Base-by-base conservation (phyloP, 1,140 invertebrate species). In the Lineus longissimus region DNA sequence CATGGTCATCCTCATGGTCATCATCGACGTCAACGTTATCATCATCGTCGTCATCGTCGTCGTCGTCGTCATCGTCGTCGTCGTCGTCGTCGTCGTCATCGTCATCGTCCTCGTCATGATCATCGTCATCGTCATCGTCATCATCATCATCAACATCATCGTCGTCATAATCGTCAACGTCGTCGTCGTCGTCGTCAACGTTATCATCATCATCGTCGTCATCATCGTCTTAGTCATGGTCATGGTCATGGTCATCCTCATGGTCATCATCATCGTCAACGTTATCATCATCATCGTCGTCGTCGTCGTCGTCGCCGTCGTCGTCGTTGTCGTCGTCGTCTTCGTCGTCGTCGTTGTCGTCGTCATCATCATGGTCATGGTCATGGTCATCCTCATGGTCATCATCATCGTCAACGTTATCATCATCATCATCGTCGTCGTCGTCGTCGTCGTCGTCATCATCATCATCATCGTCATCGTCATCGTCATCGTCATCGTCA, bases 381-480 rank as follows among this genome's bases (percentile, higher is more conserved):
- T 55, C 59, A 2, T 55, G 40, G 55, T 55, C 59, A 61, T 61
- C 59, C 1, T 61, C 59, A 61, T 61, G 19, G 2, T 61, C 59
- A 55, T 61, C 59, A 61, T 61, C 59, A 61, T 61, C 59, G 2
- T 58, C 59, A 55, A 55, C 59, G 27, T 61, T 41, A 61, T 61
- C 59, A 55, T 61, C 27, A 27, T 61, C 59, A 55, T 55, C 59
- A 55, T 61, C 41, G 29, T 55, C n/a, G 15, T 61, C 41, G 25
- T 22, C 4, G 6, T 55, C 55, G 60, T 15, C 1, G 17, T 29
- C 55, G 45, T 4, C 6, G 4, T 41, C 43, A 7, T 56, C 23
- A 27, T 56, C 2, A 4, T 11, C 23, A 7, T 29, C 27, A 0
- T 2, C 25, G 1, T 56, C 41, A 27, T 2, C 41, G 19, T 23